phyloP scores from a whole-genome alignment of 2,888 invertebrate genomes.

The Litoditis marina region DNA sequence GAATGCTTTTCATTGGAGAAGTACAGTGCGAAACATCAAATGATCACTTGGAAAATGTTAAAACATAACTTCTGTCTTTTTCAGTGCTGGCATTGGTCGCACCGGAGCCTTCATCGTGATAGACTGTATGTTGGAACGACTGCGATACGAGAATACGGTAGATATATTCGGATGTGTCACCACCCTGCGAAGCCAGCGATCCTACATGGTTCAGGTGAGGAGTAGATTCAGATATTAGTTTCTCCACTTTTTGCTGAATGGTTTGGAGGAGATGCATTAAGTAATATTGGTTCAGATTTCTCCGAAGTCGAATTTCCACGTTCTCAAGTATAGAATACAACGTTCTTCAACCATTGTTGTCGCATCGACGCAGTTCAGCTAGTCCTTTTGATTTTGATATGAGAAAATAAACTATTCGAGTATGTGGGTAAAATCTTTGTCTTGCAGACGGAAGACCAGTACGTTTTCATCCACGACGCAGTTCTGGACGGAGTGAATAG shows the following conservation, averaged over 20 bases:
- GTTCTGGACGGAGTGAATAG: conserved; percentile 93
- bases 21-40: too few relatives aligned
- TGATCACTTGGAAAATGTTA: background rate
- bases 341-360: too few relatives aligned
- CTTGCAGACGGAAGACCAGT: conserved; percentile 68
- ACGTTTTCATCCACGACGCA: conserved; percentile 98
- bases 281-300: too few relatives aligned
- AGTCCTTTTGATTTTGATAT: too few relatives aligned
- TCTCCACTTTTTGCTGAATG: too few relatives aligned
- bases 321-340: too few relatives aligned
- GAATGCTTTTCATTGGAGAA: too few relatives aligned
- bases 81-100: conserved; percentile 79
- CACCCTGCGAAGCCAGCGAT: conserved; percentile 90
- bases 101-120: conserved; percentile 98
- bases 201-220: conserved; percentile 88
- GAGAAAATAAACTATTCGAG: background rate
- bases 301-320: too few relatives aligned
- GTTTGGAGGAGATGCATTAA: too few relatives aligned
- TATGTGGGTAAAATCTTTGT: background rate
- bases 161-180: conserved; percentile 99
- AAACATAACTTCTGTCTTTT: conserved; percentile 44
- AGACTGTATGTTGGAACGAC: conserved; percentile 95
- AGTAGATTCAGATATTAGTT: background rate
- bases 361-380: too few relatives aligned
- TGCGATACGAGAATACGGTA: conserved; percentile 93